Conservation (phyloP, 1,140 invertebrate genomes). For the Bombus terrestris region DNA sequence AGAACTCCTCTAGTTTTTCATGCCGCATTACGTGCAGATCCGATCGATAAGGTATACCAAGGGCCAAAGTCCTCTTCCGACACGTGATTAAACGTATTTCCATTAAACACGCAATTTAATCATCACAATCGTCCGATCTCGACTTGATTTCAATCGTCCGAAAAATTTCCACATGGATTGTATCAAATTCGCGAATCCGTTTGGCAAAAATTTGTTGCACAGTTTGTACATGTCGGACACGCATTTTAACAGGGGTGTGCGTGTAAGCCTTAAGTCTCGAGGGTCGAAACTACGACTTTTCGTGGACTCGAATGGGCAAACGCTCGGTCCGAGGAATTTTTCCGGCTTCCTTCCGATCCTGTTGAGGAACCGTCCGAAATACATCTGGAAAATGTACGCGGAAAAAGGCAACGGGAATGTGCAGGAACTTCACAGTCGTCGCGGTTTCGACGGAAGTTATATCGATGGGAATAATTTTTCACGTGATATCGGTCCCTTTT, state of each 20-base stretch:
- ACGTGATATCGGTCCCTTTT: slow-evolving; percentile 14
- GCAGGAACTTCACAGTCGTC: not conserved
- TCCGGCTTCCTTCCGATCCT: slow-evolving; percentile 69
- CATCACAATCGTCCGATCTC: slow-evolving; percentile 10
- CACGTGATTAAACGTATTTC: slow-evolving; percentile 16
- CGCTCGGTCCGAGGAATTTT: slow-evolving; percentile 65
- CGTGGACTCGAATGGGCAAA: slow-evolving; percentile 51
- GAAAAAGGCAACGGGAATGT: slow-evolving; percentile 18
- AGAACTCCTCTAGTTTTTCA: slow-evolving; percentile 3
- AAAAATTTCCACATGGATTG: too few relatives aligned
- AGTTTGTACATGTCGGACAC: not conserved
- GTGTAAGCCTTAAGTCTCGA: slow-evolving; percentile 39
- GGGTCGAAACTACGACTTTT: slow-evolving; percentile 63
- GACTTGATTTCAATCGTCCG: not conserved
- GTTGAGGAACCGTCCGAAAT: slow-evolving; percentile 20
- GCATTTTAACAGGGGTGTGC: slow-evolving; percentile 12
- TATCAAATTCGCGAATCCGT: not conserved
- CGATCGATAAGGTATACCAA: not conserved
- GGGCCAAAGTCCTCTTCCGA: not conserved
- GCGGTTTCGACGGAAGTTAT: not conserved
- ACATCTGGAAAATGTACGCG: slow-evolving; percentile 29
- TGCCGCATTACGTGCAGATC: not conserved
- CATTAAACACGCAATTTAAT: slow-evolving; percentile 33
- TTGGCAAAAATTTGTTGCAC: not conserved
- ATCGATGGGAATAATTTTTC: slow-evolving; percentile 12